A percentile compares a stretch with the other conserved stretches of the same genome.
These are phyloP conservation scores for Petroica traversi DNA, from an alignment of 2,113 vertebrate genomes.

Conservation along the genomic window DNA sequence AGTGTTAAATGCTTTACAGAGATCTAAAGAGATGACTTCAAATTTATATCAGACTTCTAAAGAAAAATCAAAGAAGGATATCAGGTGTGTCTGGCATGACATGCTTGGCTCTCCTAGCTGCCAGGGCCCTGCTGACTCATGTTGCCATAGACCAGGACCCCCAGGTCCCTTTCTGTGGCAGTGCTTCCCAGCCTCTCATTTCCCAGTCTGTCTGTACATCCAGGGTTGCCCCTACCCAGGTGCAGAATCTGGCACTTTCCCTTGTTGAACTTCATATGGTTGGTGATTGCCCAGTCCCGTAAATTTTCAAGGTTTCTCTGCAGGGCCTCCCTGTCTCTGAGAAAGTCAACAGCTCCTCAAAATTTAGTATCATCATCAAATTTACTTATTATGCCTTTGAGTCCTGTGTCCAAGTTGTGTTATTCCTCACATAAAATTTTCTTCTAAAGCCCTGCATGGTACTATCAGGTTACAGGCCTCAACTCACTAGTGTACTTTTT, in stretches of 20 bases:
- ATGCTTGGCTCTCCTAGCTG: not conserved
- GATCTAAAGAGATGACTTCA: not conserved
- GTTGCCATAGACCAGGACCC: accelerated
- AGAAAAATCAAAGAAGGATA: not conserved
- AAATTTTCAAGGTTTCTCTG: not conserved
- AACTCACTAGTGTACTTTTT: not conserved
- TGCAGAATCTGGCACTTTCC: not conserved
- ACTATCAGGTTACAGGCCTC: not conserved
- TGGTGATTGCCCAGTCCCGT: not conserved
- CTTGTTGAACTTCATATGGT: not conserved
- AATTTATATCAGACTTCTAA: not conserved
- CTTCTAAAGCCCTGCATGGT: not conserved
- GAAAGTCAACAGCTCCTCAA: not conserved
- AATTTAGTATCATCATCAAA: not conserved
- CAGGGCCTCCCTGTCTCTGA: not conserved
- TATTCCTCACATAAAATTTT: not conserved
- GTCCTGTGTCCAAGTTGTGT: not conserved
- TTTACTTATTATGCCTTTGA: not conserved
- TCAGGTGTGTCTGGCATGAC: not conserved
- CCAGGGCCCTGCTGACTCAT: not conserved
- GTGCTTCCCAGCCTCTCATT: not conserved
- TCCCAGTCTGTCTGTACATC: not conserved
- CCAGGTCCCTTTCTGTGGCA: accelerated
- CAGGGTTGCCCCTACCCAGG: not conserved
- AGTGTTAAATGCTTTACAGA: not conserved